phyloP scores from a whole-genome alignment of 2,888 invertebrate genomes.

The Drosophila neonasuta region DNA sequence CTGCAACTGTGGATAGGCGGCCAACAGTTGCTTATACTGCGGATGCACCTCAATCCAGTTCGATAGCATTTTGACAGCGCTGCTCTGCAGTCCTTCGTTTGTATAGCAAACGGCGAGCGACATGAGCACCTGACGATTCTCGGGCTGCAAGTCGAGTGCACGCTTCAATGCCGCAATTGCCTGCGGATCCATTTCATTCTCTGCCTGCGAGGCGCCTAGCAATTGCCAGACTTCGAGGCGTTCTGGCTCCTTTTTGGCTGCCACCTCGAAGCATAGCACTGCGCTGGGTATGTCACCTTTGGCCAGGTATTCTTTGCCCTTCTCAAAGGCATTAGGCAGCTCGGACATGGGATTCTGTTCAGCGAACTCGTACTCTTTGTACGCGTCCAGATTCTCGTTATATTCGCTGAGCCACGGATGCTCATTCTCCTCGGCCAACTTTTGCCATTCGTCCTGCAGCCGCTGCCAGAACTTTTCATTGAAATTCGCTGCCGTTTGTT shows the following conservation, averaged over 20 bases:
- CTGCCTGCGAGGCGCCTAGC: slow-evolving; percentile 95
- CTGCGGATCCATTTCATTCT: slow-evolving; percentile 97
- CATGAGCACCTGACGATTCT: slow-evolving; percentile 92
- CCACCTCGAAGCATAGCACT: slow-evolving; percentile 97
- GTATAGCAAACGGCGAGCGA: slow-evolving; percentile 96
- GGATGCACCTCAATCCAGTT: slow-evolving; percentile 91
- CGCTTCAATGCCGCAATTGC: slow-evolving; percentile 96
- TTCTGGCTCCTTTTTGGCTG: slow-evolving; percentile 91
- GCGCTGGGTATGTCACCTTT: slow-evolving; percentile 97
- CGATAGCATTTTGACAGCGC: slow-evolving; percentile 91
- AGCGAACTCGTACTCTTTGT: slow-evolving; percentile 83
- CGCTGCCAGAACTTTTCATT: slow-evolving; percentile 86
- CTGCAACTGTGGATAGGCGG: slow-evolving; percentile 50
- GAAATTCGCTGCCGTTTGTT: slow-evolving; percentile 85
- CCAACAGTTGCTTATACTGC: slow-evolving; percentile 89
- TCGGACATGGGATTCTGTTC: slow-evolving; percentile 93
- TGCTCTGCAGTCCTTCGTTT: slow-evolving; percentile 96
- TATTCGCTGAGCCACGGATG: slow-evolving; percentile 89
- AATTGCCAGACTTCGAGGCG: slow-evolving; percentile 93
- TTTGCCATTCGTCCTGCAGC: slow-evolving; percentile 90
- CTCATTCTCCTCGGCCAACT: slow-evolving; percentile 85
- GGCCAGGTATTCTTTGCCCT: slow-evolving; percentile 91
- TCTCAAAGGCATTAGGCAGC: slow-evolving; percentile 89
- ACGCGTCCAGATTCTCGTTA: slow-evolving; percentile 85
- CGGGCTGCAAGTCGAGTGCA: slow-evolving; percentile 90